Evolutionary conservation across 2,113 vertebrate species (phyloP).

Genomic region (Lanius ludovicianus): DNA sequence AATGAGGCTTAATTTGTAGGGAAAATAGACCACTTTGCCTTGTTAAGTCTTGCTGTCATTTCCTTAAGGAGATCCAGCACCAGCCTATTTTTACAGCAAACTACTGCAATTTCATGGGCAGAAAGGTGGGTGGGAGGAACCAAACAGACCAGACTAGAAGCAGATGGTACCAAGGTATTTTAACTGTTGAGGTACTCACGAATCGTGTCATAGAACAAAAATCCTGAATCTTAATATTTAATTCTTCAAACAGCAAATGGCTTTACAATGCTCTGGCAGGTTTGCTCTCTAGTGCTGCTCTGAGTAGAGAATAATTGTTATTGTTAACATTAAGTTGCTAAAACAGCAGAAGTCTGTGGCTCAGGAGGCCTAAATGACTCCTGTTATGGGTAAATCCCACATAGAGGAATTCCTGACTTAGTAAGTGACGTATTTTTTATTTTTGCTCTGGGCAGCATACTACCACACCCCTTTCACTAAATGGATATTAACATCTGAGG

Average conservation of each 20-base stretch:
- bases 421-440: not conserved
- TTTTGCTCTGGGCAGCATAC: not conserved
- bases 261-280: not conserved
- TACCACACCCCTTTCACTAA: not conserved
- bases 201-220: not conserved
- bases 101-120: not conserved
- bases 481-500: not conserved
- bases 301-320: not conserved
- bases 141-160: not conserved
- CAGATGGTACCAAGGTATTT: not conserved
- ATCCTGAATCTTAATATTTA: not conserved
- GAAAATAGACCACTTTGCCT: not conserved
- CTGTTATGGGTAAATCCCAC: not conserved
- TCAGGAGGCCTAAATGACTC: not conserved
- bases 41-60: not conserved
- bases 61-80: not conserved
- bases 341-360: not conserved
- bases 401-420: not conserved
- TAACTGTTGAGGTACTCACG: not conserved
- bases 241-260: not conserved
- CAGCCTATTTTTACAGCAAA: not conserved
- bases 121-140: not conserved
- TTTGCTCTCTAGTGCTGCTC: not conserved
- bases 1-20: slow-evolving; percentile 6
- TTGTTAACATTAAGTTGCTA: not conserved